Conservation (phyloP, 2,113 vertebrate genomes). For the Larimichthys crocea region DNA sequence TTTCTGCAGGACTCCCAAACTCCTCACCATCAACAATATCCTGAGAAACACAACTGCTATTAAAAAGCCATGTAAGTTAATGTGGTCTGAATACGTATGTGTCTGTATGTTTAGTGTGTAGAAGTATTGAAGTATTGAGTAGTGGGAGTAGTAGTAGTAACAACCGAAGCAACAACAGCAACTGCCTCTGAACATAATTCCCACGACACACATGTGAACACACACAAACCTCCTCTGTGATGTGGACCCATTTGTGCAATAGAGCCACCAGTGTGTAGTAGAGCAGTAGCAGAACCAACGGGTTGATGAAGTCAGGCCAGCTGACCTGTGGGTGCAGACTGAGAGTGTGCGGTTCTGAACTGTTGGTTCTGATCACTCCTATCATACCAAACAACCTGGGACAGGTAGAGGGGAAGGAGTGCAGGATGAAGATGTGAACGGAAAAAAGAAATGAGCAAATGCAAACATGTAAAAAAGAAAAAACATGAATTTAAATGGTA, state of each 20-base stretch:
- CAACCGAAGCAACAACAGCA: background rate
- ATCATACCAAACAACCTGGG: slow-evolving; percentile 87
- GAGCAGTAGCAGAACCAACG: slow-evolving; percentile 83
- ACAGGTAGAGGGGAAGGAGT: background rate
- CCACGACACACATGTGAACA: background rate
- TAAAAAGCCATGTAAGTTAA: slow-evolving; percentile 14
- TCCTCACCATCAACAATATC: slow-evolving; percentile 52
- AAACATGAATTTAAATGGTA: background rate
- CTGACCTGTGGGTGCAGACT: slow-evolving; percentile 76
- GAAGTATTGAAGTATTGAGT: background rate
- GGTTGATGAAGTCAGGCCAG: slow-evolving; percentile 87
- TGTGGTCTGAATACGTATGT: background rate
- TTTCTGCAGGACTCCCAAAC: slow-evolving; percentile 63
- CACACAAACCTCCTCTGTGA: slow-evolving; percentile 63
- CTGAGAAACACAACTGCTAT: slow-evolving; percentile 55
- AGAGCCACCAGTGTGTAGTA: slow-evolving; percentile 85
- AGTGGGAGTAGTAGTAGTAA: background rate
- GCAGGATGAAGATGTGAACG: background rate
- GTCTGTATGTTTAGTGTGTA: background rate
- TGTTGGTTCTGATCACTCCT: slow-evolving; percentile 82
- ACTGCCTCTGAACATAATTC: background rate
- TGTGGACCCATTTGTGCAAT: slow-evolving; percentile 80
- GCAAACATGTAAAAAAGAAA: too few relatives aligned
- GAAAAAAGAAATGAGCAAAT: too few relatives aligned
- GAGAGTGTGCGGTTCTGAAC: slow-evolving; percentile 79